Evolutionary conservation across 2,888 invertebrate species (phyloP), one percentile per base, ranked within the genome.

Genomic region (Lithodes maja): DNA sequence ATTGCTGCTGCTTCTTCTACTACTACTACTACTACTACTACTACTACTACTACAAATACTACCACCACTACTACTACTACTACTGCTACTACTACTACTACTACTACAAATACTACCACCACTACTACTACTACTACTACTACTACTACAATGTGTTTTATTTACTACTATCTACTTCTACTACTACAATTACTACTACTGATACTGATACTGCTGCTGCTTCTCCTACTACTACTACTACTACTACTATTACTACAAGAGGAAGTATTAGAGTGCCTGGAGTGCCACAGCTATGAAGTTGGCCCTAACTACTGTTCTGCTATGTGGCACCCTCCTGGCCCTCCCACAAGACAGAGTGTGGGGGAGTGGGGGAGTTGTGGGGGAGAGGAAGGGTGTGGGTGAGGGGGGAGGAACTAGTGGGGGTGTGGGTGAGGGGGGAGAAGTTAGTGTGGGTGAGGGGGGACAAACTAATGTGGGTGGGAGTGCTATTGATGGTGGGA

Each of bases 221-320:
- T 49, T 49, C 50, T 49, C 33, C 49, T 61, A 61, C 50, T 81
- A 81, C 50, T 81, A 81, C 49, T 81, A 81, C 68, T 81, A 68
- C 68, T 61, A 61, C 68, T 81, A 81, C 49, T 61, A 81, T 33
- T 61, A 81, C 61, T 81, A 81, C 61, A 33, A 33, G 33, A 33
- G 33, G 33, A 33, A 33, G 33, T 33, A 33, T 33, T 33, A 33
- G 33, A 33, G 33, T 33, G 33, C 33, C 33, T 33, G 33, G 33
- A 33, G 33, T 33, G 33, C 33, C 33, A 33, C 33, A 33, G 33
- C 33, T 33, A 33, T 33, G 33, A 33, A 33, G 33, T 33, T 33
- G 33, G 33, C 33, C 33, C 33, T 33, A 0, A 33, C 33, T 33
- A 33, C 33, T 33, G 33, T 33, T 33, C 33, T 33, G 33, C 33